Evolutionary conservation across 2,113 vertebrate genomes (phyloP).

Genomic region (Morphnarchus princeps): DNA sequence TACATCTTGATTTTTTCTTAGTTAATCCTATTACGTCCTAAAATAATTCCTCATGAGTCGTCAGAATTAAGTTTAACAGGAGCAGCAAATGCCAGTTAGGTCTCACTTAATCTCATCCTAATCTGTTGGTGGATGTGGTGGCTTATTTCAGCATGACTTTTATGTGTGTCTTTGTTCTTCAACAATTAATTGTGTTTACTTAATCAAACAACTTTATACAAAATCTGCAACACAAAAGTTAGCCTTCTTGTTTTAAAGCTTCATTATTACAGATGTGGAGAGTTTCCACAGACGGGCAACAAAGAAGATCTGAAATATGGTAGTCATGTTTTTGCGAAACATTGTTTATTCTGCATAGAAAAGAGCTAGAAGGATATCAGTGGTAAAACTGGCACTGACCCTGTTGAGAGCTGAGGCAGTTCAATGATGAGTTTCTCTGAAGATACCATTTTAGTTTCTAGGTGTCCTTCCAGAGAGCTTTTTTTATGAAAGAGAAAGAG

Average conservation of each 20-base stretch:
- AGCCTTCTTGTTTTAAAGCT: background rate
- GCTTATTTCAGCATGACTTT: background rate
- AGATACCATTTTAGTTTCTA: background rate
- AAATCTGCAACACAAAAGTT: background rate
- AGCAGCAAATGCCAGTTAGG: background rate
- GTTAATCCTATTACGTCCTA: slow-evolving; percentile 1
- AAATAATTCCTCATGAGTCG: background rate
- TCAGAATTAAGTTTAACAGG: background rate
- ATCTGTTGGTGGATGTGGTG: background rate
- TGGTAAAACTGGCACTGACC: background rate
- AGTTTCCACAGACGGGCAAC: background rate
- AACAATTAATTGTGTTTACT: background rate
- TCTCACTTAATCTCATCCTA: background rate
- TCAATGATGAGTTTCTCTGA: background rate
- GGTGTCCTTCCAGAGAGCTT: background rate
- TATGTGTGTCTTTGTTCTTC: background rate
- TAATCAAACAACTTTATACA: background rate
- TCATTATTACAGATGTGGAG: background rate
- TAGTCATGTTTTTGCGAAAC: background rate
- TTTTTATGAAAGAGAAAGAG: background rate
- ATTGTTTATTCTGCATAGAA: background rate
- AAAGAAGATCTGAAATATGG: background rate
- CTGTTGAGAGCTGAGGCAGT: background rate
- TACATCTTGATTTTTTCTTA: background rate
- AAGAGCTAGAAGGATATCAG: background rate